Conservation (phyloP, 2,888 invertebrate genomes). For the Octodonta nipae region DNA sequence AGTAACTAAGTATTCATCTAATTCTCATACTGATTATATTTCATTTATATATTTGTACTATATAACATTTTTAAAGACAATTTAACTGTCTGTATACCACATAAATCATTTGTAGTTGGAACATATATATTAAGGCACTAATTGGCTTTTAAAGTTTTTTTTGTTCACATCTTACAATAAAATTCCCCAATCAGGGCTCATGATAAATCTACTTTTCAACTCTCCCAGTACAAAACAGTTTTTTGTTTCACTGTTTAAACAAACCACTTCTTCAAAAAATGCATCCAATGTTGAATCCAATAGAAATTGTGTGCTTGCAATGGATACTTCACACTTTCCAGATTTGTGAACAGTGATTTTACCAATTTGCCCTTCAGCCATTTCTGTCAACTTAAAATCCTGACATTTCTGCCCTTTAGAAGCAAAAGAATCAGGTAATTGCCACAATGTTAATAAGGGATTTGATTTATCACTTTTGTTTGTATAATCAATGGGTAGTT, state of each 20-base stretch:
- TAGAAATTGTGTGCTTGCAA: too few species aligned
- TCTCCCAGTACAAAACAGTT: conserved; percentile 9
- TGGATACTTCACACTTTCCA: conserved; percentile 11
- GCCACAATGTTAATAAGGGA: conserved; percentile 23
- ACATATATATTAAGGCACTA: too few species aligned
- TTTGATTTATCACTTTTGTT: conserved; percentile 18
- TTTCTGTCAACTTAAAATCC: conserved; percentile 10
- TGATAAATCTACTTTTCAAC: conserved; percentile 9
- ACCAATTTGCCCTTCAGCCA: conserved; percentile 14
- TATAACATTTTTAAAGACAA: too few species aligned
- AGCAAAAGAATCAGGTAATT: conserved; percentile 31
- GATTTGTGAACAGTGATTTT: conserved; percentile 14
- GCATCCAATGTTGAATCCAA: conserved; percentile 8
- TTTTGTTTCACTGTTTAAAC: conserved; percentile 6
- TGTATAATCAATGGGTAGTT: too few species aligned
- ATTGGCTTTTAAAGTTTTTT: too few species aligned
- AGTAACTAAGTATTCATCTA: too few species aligned
- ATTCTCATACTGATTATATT: too few species aligned
- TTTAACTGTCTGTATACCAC: too few species aligned
- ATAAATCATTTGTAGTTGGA: too few species aligned
- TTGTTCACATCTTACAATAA: too few species aligned
- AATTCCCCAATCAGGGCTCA: conserved; percentile 11
- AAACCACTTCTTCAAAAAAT: conserved; percentile 10
- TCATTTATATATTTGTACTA: too few species aligned
- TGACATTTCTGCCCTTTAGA: conserved; percentile 5